A percentile compares a stretch with the other conserved stretches of the same genome.
Evolutionary conservation across 2,797 vertebrate species (phyloP).

Genomic region (Xerus rutilus): DNA sequence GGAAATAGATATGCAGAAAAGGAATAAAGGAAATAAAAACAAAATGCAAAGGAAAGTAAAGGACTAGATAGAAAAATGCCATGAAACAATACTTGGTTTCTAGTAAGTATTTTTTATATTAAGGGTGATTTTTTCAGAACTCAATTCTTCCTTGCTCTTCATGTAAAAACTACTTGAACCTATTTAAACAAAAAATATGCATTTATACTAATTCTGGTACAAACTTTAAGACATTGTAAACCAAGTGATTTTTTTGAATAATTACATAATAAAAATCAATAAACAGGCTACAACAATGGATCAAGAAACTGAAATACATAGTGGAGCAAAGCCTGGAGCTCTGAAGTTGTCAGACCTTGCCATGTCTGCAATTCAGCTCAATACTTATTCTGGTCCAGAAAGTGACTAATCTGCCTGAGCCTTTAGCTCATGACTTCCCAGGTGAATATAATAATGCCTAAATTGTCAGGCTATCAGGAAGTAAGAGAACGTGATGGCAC

Average conservation of each 20-base stretch:
- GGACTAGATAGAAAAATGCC: background rate
- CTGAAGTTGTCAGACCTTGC: too few relatives aligned
- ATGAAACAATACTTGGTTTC: background rate
- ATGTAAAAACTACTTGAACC: background rate
- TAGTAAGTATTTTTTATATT: background rate
- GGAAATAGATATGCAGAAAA: background rate
- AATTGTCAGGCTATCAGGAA: too few relatives aligned
- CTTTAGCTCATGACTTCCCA: background rate
- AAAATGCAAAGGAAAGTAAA: background rate
- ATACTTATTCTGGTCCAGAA: background rate
- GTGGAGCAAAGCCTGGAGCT: background rate
- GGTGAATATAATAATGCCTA: background rate
- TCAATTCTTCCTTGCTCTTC: constrained; percentile 19
- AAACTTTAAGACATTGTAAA: background rate
- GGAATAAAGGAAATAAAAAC: background rate
- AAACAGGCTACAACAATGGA: background rate
- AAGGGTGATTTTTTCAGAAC: constrained; percentile 1
- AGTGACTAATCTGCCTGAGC: background rate
- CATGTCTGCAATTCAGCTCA: background rate
- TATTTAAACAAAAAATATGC: background rate
- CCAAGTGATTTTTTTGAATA: background rate
- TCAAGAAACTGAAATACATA: background rate
- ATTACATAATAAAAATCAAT: background rate
- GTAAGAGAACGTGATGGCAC: background rate
- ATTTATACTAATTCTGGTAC: background rate